Percentiles rank a stretch among this genome's conserved stretches.
Evolutionary conservation across 1,140 invertebrate species (phyloP).

Genomic region (Solenopsis fugax): DNA sequence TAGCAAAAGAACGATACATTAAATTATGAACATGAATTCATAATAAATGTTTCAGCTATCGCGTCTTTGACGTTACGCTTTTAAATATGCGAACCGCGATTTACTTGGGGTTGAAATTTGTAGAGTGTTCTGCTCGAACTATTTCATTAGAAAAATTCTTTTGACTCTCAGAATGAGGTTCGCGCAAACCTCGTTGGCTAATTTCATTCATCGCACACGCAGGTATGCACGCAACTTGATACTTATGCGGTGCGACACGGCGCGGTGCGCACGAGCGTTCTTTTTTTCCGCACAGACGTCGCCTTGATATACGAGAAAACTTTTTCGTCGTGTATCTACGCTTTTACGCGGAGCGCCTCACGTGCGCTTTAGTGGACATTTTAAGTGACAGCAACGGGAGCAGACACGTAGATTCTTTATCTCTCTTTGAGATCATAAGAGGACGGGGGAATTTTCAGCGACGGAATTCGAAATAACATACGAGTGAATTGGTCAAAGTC

Average conservation of each 20-base stretch:
- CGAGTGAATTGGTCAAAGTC: background rate
- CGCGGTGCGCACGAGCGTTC: background rate
- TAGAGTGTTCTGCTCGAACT: background rate
- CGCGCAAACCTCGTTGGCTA: background rate
- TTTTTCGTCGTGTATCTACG: conserved; percentile 30
- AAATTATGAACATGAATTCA: background rate
- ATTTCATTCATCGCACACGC: conserved; percentile 44
- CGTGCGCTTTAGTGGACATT: conserved; percentile 19
- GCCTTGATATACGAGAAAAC: conserved; percentile 47
- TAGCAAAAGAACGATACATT: no score
- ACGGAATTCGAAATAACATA: conserved; percentile 22
- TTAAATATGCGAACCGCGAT: background rate
- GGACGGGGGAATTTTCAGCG: background rate
- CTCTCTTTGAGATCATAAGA: background rate
- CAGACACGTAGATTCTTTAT: conserved; percentile 28
- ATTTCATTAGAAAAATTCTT: background rate
- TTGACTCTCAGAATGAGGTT: background rate
- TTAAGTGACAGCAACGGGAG: background rate
- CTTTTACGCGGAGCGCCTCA: conserved; percentile 19
- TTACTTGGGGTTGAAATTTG: background rate
- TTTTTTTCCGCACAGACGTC: conserved; percentile 5
- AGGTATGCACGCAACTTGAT: conserved; percentile 16
- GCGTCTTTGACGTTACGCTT: background rate
- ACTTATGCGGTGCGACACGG: background rate
- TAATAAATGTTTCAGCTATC: background rate